phyloP scores from a whole-genome alignment of 1,140 invertebrate genomes.

The Zaprionus inermis region DNA sequence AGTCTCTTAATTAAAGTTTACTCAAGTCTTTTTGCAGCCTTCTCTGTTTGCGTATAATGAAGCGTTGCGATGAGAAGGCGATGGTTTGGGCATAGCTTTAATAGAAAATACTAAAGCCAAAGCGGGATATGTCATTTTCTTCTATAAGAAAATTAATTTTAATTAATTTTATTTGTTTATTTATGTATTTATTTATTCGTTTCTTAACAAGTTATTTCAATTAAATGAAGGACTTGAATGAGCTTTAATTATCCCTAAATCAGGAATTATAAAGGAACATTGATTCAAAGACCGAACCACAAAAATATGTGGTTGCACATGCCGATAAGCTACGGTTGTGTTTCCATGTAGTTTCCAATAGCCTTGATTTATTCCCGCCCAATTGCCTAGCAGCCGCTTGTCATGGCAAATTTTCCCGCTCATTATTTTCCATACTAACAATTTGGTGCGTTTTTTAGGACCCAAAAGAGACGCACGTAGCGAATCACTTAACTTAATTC shows the following conservation, averaged over 20 bases:
- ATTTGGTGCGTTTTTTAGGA: slow-evolving; percentile 35
- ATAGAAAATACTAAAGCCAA: neutral
- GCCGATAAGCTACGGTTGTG: no score
- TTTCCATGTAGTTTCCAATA: no score
- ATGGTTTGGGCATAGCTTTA: neutral
- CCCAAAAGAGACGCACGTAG: slow-evolving; percentile 78
- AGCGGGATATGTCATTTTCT: neutral
- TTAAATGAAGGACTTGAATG: no score
- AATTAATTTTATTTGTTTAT: no score
- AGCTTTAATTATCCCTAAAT: no score
- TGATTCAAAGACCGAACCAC: no score
- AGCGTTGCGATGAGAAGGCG: slow-evolving; percentile 11
- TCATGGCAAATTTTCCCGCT: slow-evolving; percentile 19
- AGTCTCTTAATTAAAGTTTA: slow-evolving; percentile 74
- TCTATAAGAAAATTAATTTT: neutral
- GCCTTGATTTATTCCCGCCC: no score
- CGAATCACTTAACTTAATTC: slow-evolving; percentile 83
- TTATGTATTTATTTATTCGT: no score
- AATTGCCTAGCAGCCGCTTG: neutral
- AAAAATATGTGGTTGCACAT: no score
- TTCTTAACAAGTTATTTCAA: no score
- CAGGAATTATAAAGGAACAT: no score
- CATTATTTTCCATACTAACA: slow-evolving; percentile 16
- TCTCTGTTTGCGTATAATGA: slow-evolving; percentile 29
- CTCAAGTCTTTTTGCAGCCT: slow-evolving; percentile 61